Evolutionary conservation across 2,797 vertebrate species (phyloP), one percentile per base, ranked within the genome.

Genomic region (Choloepus didactylus): DNA sequence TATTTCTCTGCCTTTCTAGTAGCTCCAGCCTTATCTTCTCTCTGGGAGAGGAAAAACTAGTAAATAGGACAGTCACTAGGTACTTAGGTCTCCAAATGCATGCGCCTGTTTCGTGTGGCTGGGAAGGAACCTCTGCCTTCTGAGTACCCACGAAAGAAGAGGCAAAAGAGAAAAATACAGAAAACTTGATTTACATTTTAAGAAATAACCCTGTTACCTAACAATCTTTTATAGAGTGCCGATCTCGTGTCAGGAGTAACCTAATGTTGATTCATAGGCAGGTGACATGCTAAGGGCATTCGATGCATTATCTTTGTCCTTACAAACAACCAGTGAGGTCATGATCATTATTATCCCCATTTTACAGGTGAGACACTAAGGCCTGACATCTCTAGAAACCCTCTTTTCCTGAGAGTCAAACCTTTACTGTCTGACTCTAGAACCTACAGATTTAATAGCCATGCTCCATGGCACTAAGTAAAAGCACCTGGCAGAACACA

Each of bases 381-480:
- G 10, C 19, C 83, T 89, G 79, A 95, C 72, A 69, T 93, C 41
- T 94, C 51, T 83, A 21, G 21, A 19, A 77, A 77, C 4, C 19
- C 21, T 77, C n/a, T 89, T 93, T 64, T 92, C 44, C 27, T 77
- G 82, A 76, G 35, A 84, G 91, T 84, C 5, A n/a, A 84, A 62
- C n/a, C 77, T 72, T 86, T 21, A 87, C 25, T 23, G 51, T 44
- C n/a, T 82, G 62, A 93, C 44, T 73, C 54, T 75, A 70, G 15
- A 41, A 15, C 38, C 54, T 70, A 62, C 19, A 31, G 4, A 60
- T 85, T 77, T 84, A 54, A 60, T 86, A 87, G 75, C 3, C 8
- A 10, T 66, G 23, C 14, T 66, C 46, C 41, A 69, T 3, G 66
- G 35, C 11, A 56, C 16, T 38, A 41, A 88, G 51, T 23, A 35